Base-by-base conservation (phyloP, 1,140 invertebrate genomes). In the Drosophila sproati region DNA sequence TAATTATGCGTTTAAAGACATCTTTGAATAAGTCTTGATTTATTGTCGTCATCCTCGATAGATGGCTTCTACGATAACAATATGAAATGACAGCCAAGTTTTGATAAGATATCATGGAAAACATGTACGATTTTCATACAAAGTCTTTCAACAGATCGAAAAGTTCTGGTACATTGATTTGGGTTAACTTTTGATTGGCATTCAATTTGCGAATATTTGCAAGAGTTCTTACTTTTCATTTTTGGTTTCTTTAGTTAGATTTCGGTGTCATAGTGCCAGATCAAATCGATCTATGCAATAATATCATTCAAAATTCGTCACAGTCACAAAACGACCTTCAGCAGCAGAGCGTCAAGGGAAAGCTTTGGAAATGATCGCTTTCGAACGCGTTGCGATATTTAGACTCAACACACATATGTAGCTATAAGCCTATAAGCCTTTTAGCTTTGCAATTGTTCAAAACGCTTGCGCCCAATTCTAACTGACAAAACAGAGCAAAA, bases 401-500 rank as follows among this genome's bases (percentile, higher is more conserved):
- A 4, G 4, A n/a, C 39, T 20, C 12, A 48, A 45, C 41, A 48
- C 20, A 60, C 43, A 72, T 43, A 51, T 57, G 20, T 52, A 39
- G 12, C 41, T 32, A 54, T 88, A 89, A 89, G 85, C 51, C 71
- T 64, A 78, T 89, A 89, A 89, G 80, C 85, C 85, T 89, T 89
- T 89, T 89, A 89, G 85, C 85, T 81, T 70, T 89, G 82, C 78
- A 86, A 86, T 86, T 86, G 82, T 86, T 57, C 35, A 35, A 54
- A 54, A 47, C 61, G 60, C 59, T 74, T 87, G 85, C 71, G 78
- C 85, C 80, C 86, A 89, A 89, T 89, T 89, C 85, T 88, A 57
- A 71, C 78, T 76, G 78, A 88, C 83, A 87, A 88, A 88, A 83
- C 66, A 80, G 50, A 50, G 10, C 31, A 68, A 52, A 61, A 89